Conservation (phyloP, 1,140 invertebrate genomes). For the Ooceraea biroi region DNA sequence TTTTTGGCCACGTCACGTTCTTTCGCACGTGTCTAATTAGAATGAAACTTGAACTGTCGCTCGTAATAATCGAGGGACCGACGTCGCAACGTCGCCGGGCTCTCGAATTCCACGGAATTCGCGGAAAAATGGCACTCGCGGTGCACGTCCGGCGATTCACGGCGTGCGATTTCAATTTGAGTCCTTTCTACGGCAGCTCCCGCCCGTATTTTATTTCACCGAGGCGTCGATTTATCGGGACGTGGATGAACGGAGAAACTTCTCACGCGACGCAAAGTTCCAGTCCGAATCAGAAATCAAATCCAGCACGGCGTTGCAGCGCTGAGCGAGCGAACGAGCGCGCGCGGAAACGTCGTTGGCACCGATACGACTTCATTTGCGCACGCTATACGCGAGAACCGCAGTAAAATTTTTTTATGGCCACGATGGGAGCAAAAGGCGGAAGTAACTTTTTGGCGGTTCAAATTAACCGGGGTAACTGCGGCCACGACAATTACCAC, state of each 20-base stretch:
- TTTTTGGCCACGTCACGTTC: constrained; percentile 6
- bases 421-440: constrained; percentile 47
- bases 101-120: neutral
- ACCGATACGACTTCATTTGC: constrained; percentile 56
- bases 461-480: constrained; percentile 67
- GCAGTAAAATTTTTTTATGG: constrained; percentile 61
- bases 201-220: constrained; percentile 38
- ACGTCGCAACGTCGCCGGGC: neutral
- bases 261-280: constrained; percentile 45
- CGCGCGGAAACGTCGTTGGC: too few species aligned
- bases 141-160: constrained; percentile 14
- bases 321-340: constrained; percentile 1
- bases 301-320: constrained; percentile 34
- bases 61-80: neutral
- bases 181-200: neutral
- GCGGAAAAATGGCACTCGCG: too few species aligned
- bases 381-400: constrained; percentile 41
- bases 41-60: neutral
- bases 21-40: neutral
- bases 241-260: neutral
- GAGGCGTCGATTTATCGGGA: constrained; percentile 42
- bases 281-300: constrained; percentile 55
- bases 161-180: constrained; percentile 24
- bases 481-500: constrained; percentile 64
- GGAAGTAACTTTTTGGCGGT: constrained; percentile 67